A percentile compares a stretch with the other conserved stretches of the same genome.
These are phyloP conservation scores for Parotocinclus haroldoi DNA, from an alignment of 2,797 vertebrate genomes.

Conservation along the genomic window DNA sequence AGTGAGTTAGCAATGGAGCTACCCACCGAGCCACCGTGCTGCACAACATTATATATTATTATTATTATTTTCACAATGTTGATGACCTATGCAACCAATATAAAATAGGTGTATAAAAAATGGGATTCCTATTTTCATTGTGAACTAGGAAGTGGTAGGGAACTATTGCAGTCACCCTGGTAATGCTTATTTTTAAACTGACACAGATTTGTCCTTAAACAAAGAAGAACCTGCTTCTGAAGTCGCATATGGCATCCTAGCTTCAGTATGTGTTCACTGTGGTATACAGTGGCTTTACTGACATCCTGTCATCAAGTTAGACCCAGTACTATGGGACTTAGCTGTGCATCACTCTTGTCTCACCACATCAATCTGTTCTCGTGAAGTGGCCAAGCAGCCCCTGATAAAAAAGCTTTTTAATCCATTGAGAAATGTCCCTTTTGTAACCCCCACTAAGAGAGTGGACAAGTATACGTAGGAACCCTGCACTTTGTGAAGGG, in stretches of 20 bases:
- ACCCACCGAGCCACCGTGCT: too few species aligned
- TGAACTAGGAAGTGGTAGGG: too few species aligned
- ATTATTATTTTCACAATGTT: too few species aligned
- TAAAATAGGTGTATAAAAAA: too few species aligned
- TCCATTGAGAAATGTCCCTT: conserved; percentile 65
- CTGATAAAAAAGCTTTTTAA: conserved; percentile 77
- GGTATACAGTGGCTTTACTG: conserved; percentile 1
- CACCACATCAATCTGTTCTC: conserved; percentile 56
- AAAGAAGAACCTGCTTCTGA: background rate
- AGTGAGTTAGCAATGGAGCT: too few species aligned
- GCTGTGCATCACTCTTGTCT: background rate
- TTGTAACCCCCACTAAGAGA: conserved; percentile 50
- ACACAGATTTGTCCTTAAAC: too few species aligned
- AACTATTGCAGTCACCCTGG: too few species aligned
- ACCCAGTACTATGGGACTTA: conserved; percentile 2
- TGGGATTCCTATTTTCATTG: too few species aligned
- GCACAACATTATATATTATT: too few species aligned
- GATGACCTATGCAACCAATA: too few species aligned
- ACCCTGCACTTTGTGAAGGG: conserved; percentile 59
- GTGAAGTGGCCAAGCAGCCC: conserved; percentile 65
- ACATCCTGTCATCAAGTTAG: conserved; percentile 23
- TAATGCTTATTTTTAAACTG: too few species aligned
- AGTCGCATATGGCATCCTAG: background rate
- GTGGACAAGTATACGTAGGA: conserved; percentile 44
- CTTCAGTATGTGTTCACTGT: background rate